Evolutionary conservation across 2,797 vertebrate genomes (phyloP), one percentile per base, ranked within the genome.

Genomic region (Danio tinwini): DNA sequence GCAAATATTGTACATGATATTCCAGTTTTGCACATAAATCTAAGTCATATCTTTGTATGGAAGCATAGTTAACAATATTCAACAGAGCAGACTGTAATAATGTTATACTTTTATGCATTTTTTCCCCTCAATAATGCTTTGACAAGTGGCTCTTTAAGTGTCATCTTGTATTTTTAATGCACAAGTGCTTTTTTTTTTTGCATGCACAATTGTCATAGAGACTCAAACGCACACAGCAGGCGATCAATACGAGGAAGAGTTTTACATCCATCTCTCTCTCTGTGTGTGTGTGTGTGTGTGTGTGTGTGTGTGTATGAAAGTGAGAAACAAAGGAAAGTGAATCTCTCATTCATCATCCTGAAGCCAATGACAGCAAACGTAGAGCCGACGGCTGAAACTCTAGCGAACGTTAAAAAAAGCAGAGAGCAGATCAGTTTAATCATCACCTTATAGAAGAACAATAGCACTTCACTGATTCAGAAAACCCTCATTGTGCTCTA

Each of bases 301-400:
- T n/a, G n/a, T n/a, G n/a, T 29, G 29, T 29, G 50, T 70, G 50
- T 68, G 47, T 68, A 53, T 70, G 68, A 70, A 70, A 70, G 68
- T 70, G 50, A 70, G 50, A 70, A 70, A 42, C 68, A 19, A 42
- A 70, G 37, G 68, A 70, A 55, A 42, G 68, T 19, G 68, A 55
- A 12, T 55, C 17, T 55, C 68, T 70, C 68, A 70, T 70, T 55
- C 50, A 55, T 70, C 68, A 70, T 55, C 8, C 68, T 70, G 13
- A 70, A 70, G 19, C 11, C 13, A n/a, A 55, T 70, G 68, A 70
- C 68, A 42, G 50, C 50, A 8, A 70, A 14, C 50, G 29, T 29
- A 29, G 29, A 29, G 29, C 3, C 29, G 29, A 29, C 29, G 29
- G 29, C 29, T 29, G 29, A 29, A 29, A 29, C 29, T 69, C 9